Evolutionary conservation across 2,113 vertebrate genomes (phyloP), one percentile per base, ranked within the genome.

Genomic region (Chroicocephalus ridibundus): DNA sequence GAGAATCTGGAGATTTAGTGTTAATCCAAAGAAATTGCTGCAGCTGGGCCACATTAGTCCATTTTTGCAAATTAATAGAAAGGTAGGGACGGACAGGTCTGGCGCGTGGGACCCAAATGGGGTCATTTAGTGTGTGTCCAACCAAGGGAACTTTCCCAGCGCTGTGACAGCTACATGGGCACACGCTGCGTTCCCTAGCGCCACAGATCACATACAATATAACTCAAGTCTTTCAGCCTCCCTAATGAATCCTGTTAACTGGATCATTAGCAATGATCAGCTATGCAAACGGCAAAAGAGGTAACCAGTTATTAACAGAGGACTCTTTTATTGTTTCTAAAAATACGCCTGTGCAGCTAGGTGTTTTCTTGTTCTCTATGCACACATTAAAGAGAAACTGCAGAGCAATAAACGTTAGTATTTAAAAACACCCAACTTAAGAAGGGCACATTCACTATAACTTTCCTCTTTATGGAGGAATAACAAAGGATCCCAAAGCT

Each of bases 401-500:
- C 82, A 55, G 71, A 88, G 95, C 87, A 96, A 95, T 96, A 96
- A 95, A 95, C 3, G 6, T 95, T 87, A 96, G 88, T 95, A 95
- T 97, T 97, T 97, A 97, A 97, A 96, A 96, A 91, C 91, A 94
- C 84, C 84, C 74, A 87, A 72, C 94, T 94, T 87, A 82, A 93
- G 91, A 82, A 91, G 77, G 91, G 91, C 89, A 87, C 85, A 61
- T 82, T 95, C 78, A 74, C 90, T 93, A 75, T 93, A 95, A 96
- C 94, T 95, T 97, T 40, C 81, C 79, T 66, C 95, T 96, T 96
- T 96, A 95, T 95, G 87, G 88, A 90, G 89, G 93, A 95, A 88
- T 93, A 97, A 95, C 95, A 95, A 97, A 95, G 94, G 93, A 82
- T 97, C 93, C 82, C 89, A 85, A 77, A 94, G 93, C 91, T 95